phyloP scores from a whole-genome alignment of 2,113 vertebrate species.

The Chloroceryle aenea region DNA sequence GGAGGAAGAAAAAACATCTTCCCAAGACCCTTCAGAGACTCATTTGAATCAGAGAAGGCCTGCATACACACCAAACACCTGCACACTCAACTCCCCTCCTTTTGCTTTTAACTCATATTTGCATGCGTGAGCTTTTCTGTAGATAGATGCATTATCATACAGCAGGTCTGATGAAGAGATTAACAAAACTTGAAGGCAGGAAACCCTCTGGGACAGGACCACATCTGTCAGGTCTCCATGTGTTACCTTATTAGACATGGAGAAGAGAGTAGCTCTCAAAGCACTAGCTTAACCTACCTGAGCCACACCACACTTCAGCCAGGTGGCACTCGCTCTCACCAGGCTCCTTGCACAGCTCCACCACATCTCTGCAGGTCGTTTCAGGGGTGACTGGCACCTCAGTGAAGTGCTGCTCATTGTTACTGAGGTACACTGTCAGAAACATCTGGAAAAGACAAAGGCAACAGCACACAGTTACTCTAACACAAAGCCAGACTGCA shows the following conservation, averaged over 20 bases:
- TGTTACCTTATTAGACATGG: not conserved
- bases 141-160: accelerated
- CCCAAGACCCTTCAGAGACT: not conserved
- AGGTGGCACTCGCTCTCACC: conserved; percentile 92
- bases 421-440: conserved; percentile 97
- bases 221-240: accelerated
- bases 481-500: not conserved
- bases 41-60: not conserved
- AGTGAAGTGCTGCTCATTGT: conserved; percentile 97
- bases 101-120: not conserved
- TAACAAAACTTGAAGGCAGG: not conserved
- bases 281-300: conserved; percentile 79
- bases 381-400: conserved; percentile 96
- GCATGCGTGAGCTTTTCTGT: not conserved
- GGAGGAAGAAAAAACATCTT: not conserved
- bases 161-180: not conserved
- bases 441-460: conserved; percentile 87
- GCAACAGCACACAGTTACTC: not conserved
- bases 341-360: conserved; percentile 95
- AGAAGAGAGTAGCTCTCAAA: accelerated
- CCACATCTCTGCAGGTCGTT: conserved; percentile 92
- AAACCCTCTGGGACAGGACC: not conserved
- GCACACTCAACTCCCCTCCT: not conserved
- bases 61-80: not conserved
- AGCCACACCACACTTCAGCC: conserved; percentile 93